Base-by-base conservation (phyloP, 2,888 invertebrate genomes). In the Amblyjoppa fuscipennis region DNA sequence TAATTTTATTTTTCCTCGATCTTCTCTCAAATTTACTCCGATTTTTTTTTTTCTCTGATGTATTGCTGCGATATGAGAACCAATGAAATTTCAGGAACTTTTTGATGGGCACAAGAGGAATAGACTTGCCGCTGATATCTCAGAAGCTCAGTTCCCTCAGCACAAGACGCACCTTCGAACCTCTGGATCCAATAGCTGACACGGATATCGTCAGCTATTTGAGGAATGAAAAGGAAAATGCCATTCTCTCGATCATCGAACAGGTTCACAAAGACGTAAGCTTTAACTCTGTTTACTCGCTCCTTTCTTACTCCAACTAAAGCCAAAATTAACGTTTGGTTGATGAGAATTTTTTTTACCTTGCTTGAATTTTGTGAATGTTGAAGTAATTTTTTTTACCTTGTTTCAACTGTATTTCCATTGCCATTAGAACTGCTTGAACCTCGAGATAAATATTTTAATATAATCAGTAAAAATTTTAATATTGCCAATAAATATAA, bases 221-320 rank as follows among this genome's bases (percentile, higher is more conserved):
- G 25, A 97, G 97, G 93, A 99, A 99, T 95, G 99, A 99, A 95
- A 96, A 98, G 86, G 98, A 99, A 95, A 99, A 98, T 96, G 98
- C 98, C 0, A 97, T 99, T 91, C 94, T 99, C 20, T 97, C 98
- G 4, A 96, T 98, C 2, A 98, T 99, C 90, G 99, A 99, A 94
- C 97, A 98, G 93, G 97, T 98, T 28, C 97, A 98, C 90, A 97
- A 96, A 94, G 96, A 96, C 94, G 98, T 98, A 95, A 95, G 96
- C 95, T 79, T 28, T 70, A 45, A 66, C 28, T 76, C 59, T 34
- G 41, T 25, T 38, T 51, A 31, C 51, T n/a, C 3, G 56, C 51
- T 78, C 49, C 69, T 38, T 84, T 16, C 38, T 11, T 0, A 5
- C 9, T 53, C 56, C 41, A 20, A 11, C 28, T 9, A 5, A 11